phyloP scores from a whole-genome alignment of 1,140 invertebrate genomes.

The Drosophila kikkawai region DNA sequence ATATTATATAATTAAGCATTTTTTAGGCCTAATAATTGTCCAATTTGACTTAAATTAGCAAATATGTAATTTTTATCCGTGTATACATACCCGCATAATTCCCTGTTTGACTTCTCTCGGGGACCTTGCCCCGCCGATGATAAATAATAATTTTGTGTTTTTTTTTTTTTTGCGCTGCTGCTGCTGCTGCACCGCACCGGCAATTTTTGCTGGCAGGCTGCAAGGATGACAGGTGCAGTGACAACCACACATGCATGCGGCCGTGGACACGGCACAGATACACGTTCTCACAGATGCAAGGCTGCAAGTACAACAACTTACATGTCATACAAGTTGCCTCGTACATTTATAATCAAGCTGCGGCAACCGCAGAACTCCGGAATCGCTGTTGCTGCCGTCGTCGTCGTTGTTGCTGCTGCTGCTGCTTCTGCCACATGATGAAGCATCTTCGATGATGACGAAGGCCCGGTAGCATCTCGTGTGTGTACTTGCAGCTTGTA shows the following conservation, averaged over 20 bases:
- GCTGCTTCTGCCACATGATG: constrained; percentile 68
- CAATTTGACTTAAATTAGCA: neutral
- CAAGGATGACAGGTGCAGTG: constrained; percentile 79
- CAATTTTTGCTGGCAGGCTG: constrained; percentile 51
- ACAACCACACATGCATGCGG: constrained; percentile 66
- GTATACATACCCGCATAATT: constrained; percentile 37
- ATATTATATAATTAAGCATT: neutral
- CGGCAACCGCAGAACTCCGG: constrained; percentile 56
- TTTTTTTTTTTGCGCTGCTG: constrained; percentile 1
- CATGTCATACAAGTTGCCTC: constrained; percentile 74
- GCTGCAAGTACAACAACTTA: constrained; percentile 56
- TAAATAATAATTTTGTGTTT: constrained; percentile 76
- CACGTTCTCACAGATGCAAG: constrained; percentile 45
- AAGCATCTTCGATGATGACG: constrained; percentile 68
- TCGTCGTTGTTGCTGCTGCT: constrained; percentile 7
- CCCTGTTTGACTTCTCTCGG: constrained; percentile 46
- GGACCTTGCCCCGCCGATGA: constrained; percentile 53
- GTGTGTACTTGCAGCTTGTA: constrained; percentile 59
- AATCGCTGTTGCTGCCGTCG: constrained; percentile 21
- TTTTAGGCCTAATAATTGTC: neutral
- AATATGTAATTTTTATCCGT: neutral
- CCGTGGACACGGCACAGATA: constrained; percentile 23
- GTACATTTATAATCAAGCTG: constrained; percentile 80
- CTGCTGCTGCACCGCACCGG: constrained; percentile 19
- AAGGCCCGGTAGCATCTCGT: constrained; percentile 54